Percentiles rank a stretch among this genome's conserved stretches.
phyloP scores from a whole-genome alignment of 2,888 invertebrate genomes.

The Cheilosia vulpina region DNA sequence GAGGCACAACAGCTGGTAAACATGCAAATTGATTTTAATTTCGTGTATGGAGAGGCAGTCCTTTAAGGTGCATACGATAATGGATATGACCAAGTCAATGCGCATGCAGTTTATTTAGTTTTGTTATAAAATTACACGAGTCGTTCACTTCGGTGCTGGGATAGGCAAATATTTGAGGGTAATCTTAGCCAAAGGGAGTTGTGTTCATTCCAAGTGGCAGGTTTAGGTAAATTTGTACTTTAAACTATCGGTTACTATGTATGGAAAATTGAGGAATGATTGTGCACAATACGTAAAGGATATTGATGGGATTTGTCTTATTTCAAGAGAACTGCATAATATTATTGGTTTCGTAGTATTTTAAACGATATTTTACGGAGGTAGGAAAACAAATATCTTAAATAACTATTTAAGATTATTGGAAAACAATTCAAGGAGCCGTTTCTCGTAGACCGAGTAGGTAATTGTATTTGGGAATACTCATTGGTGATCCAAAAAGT shows the following conservation, averaged over 20 bases:
- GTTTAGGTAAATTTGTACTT: slow-evolving; percentile 31
- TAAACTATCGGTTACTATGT: slow-evolving; percentile 14
- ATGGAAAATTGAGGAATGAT: background rate
- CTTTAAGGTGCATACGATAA: background rate
- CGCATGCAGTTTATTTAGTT: slow-evolving; percentile 27
- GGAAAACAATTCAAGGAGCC: too few relatives aligned
- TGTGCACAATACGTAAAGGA: too few relatives aligned
- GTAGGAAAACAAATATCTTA: too few relatives aligned
- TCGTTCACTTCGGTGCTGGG: slow-evolving; percentile 48
- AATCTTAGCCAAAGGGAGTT: slow-evolving; percentile 29
- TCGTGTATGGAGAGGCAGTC: background rate
- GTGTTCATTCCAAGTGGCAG: slow-evolving; percentile 26
- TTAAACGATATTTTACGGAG: too few relatives aligned
- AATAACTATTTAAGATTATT: too few relatives aligned
- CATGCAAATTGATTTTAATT: slow-evolving; percentile 62
- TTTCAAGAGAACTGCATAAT: too few relatives aligned
- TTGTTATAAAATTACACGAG: slow-evolving; percentile 50
- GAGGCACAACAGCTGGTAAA: slow-evolving; percentile 16
- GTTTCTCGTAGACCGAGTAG: too few relatives aligned
- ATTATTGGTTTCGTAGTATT: too few relatives aligned
- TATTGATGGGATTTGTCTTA: too few relatives aligned
- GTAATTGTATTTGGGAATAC: too few relatives aligned
- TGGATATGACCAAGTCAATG: background rate
- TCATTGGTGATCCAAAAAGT: too few relatives aligned
- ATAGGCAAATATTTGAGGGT: slow-evolving; percentile 57